phyloP scores from a whole-genome alignment of 1,140 invertebrate species.

The Zeugodacus cucurbitae region DNA sequence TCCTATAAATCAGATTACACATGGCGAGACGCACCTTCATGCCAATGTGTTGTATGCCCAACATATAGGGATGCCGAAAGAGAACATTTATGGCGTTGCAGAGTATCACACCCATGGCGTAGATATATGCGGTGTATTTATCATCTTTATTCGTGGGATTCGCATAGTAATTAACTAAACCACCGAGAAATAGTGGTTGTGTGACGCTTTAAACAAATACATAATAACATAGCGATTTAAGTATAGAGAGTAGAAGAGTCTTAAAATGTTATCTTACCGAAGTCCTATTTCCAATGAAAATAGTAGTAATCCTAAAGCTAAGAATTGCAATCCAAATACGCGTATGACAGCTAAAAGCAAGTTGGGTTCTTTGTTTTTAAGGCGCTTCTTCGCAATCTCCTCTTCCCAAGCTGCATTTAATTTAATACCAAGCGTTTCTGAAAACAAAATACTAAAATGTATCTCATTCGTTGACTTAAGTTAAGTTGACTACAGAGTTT shows the following conservation, averaged over 20 bases:
- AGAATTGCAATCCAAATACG: slow-evolving; percentile 52
- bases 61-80: slow-evolving; percentile 72
- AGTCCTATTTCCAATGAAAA: slow-evolving; percentile 32
- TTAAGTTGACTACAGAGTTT: not conserved
- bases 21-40: slow-evolving; percentile 67
- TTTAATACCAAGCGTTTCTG: slow-evolving; percentile 56
- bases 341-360: slow-evolving; percentile 45
- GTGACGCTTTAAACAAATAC: slow-evolving; percentile 32
- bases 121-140: slow-evolving; percentile 68
- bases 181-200: slow-evolving; percentile 55
- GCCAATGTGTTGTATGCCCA: slow-evolving; percentile 68
- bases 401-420: slow-evolving; percentile 54
- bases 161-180: slow-evolving; percentile 55
- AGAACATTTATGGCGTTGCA: slow-evolving; percentile 69
- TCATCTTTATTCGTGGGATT: slow-evolving; percentile 42
- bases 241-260: too few relatives aligned
- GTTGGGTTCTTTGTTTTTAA: slow-evolving; percentile 49
- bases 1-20: slow-evolving; percentile 77
- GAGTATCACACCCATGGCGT: slow-evolving; percentile 71
- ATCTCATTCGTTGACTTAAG: not conserved
- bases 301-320: slow-evolving; percentile 1
- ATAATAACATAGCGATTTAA: not conserved
- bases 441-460: not conserved
- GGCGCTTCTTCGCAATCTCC: slow-evolving; percentile 46
- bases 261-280: not conserved